Conservation (phyloP, 2,888 invertebrate species). For the Sphinx pinastri region DNA sequence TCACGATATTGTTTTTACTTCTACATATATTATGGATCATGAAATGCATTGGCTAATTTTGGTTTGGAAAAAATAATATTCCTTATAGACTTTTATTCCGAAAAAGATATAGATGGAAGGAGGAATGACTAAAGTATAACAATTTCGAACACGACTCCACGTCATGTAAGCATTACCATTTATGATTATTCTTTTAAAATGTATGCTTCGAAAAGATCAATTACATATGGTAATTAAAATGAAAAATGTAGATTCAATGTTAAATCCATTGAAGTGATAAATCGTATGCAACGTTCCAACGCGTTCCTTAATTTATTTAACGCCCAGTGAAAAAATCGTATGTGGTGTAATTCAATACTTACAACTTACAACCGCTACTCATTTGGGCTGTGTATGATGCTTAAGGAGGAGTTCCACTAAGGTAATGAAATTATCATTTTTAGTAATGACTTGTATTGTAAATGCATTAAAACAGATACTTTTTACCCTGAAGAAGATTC, state of each 20-base stretch:
- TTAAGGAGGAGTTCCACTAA: conserved; percentile 43
- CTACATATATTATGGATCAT: no score
- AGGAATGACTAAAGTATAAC: no score
- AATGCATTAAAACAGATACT: no score
- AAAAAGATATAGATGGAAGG: no score
- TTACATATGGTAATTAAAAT: conserved; percentile 22
- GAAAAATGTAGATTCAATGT: conserved; percentile 38
- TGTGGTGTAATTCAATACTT: conserved; percentile 54
- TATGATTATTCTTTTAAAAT: background rate
- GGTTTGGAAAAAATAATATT: no score
- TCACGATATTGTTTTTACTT: no score
- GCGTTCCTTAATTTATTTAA: conserved; percentile 54
- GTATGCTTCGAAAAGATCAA: background rate
- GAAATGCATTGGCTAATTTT: no score
- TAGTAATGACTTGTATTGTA: background rate
- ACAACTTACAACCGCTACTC: conserved; percentile 51
- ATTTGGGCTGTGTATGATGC: conserved; percentile 42
- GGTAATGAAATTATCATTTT: background rate
- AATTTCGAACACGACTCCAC: no score
- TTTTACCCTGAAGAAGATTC: no score
- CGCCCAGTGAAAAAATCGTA: conserved; percentile 48
- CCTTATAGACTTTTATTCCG: no score
- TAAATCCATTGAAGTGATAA: conserved; percentile 39
- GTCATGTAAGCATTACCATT: background rate
- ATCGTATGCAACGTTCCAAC: conserved; percentile 43